Percentiles rank a stretch among this genome's conserved stretches.
Evolutionary conservation across 2,113 vertebrate genomes (phyloP).

Genomic region (Dunckerocampus dactyliophorus): DNA sequence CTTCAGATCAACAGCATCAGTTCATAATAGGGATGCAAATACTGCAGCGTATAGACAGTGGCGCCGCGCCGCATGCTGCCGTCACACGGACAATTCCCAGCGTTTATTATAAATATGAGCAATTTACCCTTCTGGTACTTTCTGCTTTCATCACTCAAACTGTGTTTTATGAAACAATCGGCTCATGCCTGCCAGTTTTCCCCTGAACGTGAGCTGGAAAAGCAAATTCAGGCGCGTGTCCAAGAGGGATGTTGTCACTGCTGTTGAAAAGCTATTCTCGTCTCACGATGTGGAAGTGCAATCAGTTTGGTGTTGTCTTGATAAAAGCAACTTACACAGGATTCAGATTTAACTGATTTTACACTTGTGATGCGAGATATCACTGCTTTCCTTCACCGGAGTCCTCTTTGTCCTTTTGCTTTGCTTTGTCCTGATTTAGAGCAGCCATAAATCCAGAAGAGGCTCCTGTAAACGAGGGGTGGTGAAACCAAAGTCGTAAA

Average conservation of each 20-base stretch:
- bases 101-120: constrained; percentile 26
- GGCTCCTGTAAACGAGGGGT: constrained; percentile 58
- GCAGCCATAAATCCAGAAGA: constrained; percentile 66
- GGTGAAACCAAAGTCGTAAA: constrained; percentile 60
- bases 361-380: constrained; percentile 42
- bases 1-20: no score
- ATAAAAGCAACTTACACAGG: constrained; percentile 38
- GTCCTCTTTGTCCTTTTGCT: constrained; percentile 56
- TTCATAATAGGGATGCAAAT: no score
- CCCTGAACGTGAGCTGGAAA: constrained; percentile 22
- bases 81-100: constrained; percentile 7
- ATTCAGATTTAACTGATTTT: constrained; percentile 43
- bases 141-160: constrained; percentile 36
- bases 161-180: constrained; percentile 31
- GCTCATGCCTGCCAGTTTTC: constrained; percentile 24
- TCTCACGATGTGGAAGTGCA: constrained; percentile 24
- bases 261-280: constrained; percentile 32
- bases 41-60: no score
- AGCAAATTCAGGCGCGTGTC: constrained; percentile 45
- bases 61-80: neutral
- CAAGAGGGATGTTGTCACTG: constrained; percentile 35
- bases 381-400: constrained; percentile 43
- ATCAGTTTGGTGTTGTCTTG: constrained; percentile 40
- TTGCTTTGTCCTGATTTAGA: constrained; percentile 57
- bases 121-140: constrained; percentile 16